Evolutionary conservation across 2,888 invertebrate genomes (phyloP).

Genomic region (Acheta domesticus): DNA sequence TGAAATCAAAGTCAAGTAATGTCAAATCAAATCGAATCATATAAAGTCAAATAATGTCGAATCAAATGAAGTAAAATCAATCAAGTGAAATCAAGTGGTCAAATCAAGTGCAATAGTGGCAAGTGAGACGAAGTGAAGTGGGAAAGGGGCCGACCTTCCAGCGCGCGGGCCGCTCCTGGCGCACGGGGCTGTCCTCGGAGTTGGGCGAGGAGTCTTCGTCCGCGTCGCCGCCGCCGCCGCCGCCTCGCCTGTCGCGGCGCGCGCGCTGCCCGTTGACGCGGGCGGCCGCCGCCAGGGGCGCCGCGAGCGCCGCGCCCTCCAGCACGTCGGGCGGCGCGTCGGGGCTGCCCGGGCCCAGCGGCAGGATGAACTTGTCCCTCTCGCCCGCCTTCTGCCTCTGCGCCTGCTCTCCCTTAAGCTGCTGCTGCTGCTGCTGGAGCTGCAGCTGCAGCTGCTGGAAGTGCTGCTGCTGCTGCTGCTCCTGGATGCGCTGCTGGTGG

Average conservation of each 20-base stretch:
- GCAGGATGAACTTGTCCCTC: slow-evolving; percentile 33
- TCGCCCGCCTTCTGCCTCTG: background rate
- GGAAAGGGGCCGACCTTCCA: background rate
- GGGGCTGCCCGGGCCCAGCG: slow-evolving; percentile 29
- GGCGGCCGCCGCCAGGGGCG: background rate
- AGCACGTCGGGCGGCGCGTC: background rate
- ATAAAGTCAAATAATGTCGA: too few species aligned
- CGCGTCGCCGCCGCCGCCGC: background rate
- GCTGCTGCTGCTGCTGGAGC: background rate
- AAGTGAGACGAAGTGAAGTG: too few species aligned
- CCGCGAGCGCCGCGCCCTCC: background rate
- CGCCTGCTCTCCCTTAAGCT: background rate
- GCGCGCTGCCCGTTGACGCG: background rate
- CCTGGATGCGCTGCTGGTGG: background rate
- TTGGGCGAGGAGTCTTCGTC: background rate
- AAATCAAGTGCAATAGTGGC: too few species aligned
- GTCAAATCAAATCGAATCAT: too few species aligned
- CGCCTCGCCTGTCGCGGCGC: background rate
- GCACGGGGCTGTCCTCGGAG: background rate
- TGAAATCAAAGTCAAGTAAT: too few species aligned
- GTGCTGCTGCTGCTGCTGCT: background rate
- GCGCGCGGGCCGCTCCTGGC: background rate
- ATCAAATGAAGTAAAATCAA: too few species aligned
- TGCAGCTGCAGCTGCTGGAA: background rate
- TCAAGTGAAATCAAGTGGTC: too few species aligned